Conservation (phyloP, 1,140 invertebrate species). For the Drosophila bocki region DNA sequence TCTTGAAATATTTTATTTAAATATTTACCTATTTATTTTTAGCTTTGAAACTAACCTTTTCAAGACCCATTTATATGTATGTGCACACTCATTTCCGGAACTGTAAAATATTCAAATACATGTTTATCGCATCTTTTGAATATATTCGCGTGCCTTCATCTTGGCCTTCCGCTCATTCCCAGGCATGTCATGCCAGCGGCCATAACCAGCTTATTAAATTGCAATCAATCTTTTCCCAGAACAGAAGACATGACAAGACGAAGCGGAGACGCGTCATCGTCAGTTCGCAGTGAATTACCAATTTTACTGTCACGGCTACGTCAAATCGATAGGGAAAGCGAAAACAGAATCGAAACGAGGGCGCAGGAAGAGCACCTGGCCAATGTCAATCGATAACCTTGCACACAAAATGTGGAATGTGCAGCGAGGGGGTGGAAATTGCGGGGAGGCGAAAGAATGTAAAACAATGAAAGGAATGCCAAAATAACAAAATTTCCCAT, state of each 20-base stretch:
- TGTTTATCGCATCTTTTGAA: background rate
- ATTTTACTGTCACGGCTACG: conserved; percentile 29
- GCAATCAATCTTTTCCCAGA: conserved; percentile 44
- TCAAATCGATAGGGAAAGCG: conserved; percentile 52
- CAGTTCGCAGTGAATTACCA: conserved; percentile 33
- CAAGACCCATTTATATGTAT: background rate
- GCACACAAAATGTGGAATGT: conserved; percentile 43
- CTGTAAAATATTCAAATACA: background rate
- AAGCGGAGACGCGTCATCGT: conserved; percentile 21
- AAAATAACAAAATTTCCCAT: conserved; percentile 39
- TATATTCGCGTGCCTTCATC: background rate
- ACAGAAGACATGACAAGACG: conserved; percentile 9
- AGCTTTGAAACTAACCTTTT: background rate
- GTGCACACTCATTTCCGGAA: background rate
- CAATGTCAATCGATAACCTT: conserved; percentile 76
- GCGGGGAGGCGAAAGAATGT: background rate
- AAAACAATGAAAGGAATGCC: conserved; percentile 32
- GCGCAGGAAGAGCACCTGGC: conserved; percentile 43
- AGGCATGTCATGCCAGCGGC: background rate
- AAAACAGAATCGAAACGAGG: conserved; percentile 43
- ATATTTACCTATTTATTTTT: too few species aligned
- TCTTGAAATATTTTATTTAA: too few species aligned
- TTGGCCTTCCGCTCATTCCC: background rate
- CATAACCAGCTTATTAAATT: conserved; percentile 50
- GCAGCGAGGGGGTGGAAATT: background rate